phyloP scores from a whole-genome alignment of 2,797 vertebrate species.

The Columba guinea region DNA sequence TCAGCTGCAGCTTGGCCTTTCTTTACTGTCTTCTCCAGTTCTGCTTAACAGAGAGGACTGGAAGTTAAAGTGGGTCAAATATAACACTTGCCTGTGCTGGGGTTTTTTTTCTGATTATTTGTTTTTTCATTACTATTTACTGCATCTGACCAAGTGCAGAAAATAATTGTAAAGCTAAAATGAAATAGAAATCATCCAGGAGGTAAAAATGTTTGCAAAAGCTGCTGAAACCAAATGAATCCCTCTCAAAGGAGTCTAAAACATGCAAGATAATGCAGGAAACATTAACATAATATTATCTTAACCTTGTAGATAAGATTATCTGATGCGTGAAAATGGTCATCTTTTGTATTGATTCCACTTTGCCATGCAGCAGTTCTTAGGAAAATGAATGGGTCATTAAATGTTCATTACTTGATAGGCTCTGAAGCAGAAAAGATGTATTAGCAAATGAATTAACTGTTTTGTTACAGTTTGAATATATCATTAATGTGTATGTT shows the following conservation, averaged over 20 bases:
- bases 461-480: conserved; percentile 61
- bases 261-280: conserved; percentile 53
- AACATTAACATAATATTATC: conserved; percentile 72
- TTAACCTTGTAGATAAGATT: conserved; percentile 74
- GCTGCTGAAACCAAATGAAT: conserved; percentile 51
- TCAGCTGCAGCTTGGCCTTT: background rate
- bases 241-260: conserved; percentile 42
- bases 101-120: background rate
- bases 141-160: background rate
- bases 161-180: conserved; percentile 9
- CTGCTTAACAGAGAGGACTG: background rate
- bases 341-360: conserved; percentile 71
- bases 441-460: conserved; percentile 70
- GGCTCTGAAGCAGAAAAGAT: conserved; percentile 63
- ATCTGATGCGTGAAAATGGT: conserved; percentile 70
- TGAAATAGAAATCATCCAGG: background rate
- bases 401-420: conserved; percentile 67
- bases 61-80: conserved; percentile 33
- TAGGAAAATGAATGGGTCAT: conserved; percentile 65
- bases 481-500: conserved; percentile 55
- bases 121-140: background rate
- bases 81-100: background rate
- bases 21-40: background rate
- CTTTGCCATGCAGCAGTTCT: conserved; percentile 29
- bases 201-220: conserved; percentile 34